phyloP scores from a whole-genome alignment of 2,888 invertebrate genomes.

The Eristalis tenax region DNA sequence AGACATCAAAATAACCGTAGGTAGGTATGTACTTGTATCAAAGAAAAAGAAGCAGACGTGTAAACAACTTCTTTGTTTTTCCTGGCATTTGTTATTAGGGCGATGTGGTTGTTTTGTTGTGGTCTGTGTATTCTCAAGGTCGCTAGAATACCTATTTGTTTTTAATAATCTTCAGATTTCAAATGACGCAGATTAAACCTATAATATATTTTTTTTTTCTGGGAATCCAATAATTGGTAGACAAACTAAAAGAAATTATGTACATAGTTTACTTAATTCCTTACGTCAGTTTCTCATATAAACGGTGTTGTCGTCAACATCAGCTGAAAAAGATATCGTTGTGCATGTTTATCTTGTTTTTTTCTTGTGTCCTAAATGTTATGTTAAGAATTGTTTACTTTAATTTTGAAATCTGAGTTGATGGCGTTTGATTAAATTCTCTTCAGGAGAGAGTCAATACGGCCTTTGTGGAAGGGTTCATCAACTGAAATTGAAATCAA shows the following conservation, averaged over 20 bases:
- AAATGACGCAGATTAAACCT: conserved; percentile 6
- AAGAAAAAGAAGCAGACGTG: not conserved
- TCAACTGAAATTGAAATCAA: no score
- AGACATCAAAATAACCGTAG: not conserved
- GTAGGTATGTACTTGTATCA: not conserved
- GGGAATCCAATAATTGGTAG: not conserved
- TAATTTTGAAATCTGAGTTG: not conserved
- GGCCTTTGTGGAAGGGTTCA: no score
- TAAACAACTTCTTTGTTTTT: conserved; percentile 11
- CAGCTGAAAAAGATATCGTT: not conserved
- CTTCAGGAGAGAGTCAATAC: not conserved
- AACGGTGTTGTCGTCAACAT: not conserved
- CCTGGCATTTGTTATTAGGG: not conserved
- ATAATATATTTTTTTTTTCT: not conserved
- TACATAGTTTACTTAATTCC: not conserved
- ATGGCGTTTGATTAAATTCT: not conserved
- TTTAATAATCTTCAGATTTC: not conserved
- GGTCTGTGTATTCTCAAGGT: conserved; percentile 7
- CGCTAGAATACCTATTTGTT: conserved; percentile 22
- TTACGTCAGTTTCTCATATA: not conserved
- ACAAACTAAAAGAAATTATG: not conserved
- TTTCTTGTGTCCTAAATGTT: not conserved
- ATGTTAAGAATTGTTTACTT: not conserved
- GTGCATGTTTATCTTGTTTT: not conserved
- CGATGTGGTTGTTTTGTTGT: not conserved